Base-by-base conservation (phyloP, 2,888 invertebrate species). In the Pherbina coryleti region DNA sequence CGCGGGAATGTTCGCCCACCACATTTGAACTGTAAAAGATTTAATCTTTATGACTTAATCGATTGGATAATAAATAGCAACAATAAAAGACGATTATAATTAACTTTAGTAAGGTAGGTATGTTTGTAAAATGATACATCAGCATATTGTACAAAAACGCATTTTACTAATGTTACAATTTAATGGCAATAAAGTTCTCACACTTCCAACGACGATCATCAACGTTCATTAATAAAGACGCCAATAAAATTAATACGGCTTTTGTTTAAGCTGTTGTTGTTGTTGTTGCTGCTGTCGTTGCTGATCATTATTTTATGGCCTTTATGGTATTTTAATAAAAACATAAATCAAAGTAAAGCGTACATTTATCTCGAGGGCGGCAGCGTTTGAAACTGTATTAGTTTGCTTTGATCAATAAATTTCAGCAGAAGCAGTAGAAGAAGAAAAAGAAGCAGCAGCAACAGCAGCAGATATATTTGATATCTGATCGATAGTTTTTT, bases 331-430 rank as follows among this genome's bases (percentile, higher is more conserved):
- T 75, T 66, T 55, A 64, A 74, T 64, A 66, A 53, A 66, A 75
- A 75, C 75, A 75, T 75, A 75, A 75, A 75, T 75, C 28, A 25
- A 64, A 66, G 31, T 37, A 53, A 67, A 51, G 53, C 51, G 31
- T 55, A 49, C 51, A 53, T 75, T 66, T 53, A 75, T 34, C 55
- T 70, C 28, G 49, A 37, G 19, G 76, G 70, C 76, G 70, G 67
- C 25, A 17, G 55, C 49, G 49, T 76, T 76, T 70, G 60, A 76
- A 76, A 57, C 22, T 31, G 37, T 69, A 66, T 53, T 19, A 44
- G 11, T n/a, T 66, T 28, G 34, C 34, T 28, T 66, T 44, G 11
- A 28, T 22, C 57, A 60, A 28, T 22, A 60, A 60, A 37, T 37
- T 17, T 22, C 19, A 19, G 34, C 66, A 37, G n/a, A 14, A 55